phyloP scores from a whole-genome alignment of 2,888 invertebrate genomes.

The Volucella inanis region DNA sequence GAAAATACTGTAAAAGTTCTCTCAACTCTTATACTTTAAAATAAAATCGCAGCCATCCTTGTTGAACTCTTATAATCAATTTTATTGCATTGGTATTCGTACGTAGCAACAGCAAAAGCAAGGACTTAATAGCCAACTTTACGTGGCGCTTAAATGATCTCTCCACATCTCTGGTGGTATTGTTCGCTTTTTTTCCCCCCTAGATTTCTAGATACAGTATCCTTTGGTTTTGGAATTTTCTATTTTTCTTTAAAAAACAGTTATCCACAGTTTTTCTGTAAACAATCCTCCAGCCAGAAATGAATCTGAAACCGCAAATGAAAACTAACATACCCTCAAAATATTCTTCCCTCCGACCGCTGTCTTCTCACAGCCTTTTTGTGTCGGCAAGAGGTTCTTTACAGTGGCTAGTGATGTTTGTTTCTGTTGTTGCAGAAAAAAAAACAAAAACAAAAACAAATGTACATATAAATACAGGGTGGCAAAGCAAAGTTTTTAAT shows the following conservation, averaged over 20 bases:
- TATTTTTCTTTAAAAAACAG: conserved; percentile 26
- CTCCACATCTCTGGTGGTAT: conserved; percentile 5
- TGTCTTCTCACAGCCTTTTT: conserved; percentile 46
- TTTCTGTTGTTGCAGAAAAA: conserved; percentile 48
- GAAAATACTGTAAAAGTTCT: conserved; percentile 31
- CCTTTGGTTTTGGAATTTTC: conserved; percentile 21
- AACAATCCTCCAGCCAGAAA: conserved; percentile 42
- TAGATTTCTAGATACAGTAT: neutral
- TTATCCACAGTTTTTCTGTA: conserved; percentile 22
- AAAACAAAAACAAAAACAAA: conserved; percentile 31
- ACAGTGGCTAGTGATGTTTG: conserved; percentile 35
- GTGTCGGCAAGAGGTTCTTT: conserved; percentile 1
- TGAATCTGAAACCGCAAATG: conserved; percentile 65
- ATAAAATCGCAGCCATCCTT: conserved; percentile 14
- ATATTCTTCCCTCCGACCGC: conserved; percentile 31
- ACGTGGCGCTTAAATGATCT: conserved; percentile 51
- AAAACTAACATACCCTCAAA: conserved; percentile 58
- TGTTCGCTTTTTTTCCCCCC: conserved; percentile 17
- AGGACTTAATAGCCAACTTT: conserved; percentile 53
- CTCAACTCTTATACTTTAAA: conserved; percentile 40
- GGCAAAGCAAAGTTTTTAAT: conserved; percentile 63
- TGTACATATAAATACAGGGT: conserved; percentile 60
- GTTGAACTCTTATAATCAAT: conserved; percentile 49
- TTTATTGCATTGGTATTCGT: conserved; percentile 18
- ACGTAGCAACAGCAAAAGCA: conserved; percentile 1